Evolutionary conservation across 2,888 invertebrate genomes (phyloP).

Genomic region (Ennomos quercinarius): DNA sequence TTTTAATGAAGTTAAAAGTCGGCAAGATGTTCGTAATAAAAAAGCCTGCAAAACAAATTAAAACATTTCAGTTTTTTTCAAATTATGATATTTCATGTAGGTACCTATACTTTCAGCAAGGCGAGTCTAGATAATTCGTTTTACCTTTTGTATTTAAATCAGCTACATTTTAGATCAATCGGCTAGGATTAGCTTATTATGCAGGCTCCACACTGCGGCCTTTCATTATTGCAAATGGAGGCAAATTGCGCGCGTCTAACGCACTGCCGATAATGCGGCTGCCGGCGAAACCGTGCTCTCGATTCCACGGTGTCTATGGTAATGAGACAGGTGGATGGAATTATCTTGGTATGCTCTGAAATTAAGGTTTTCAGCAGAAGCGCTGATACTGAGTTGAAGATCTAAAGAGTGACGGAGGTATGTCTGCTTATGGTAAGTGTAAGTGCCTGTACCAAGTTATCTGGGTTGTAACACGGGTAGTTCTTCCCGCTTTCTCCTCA

Average conservation of each 20-base stretch:
- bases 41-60: no score
- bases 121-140: neutral
- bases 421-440: no score
- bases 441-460: no score
- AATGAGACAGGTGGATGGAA: constrained; percentile 51
- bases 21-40: no score
- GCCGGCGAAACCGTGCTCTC: constrained; percentile 71
- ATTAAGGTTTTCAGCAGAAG: constrained; percentile 20
- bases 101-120: neutral
- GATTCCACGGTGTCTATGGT: constrained; percentile 67
- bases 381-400: constrained; percentile 30
- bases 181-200: constrained; percentile 79
- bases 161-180: constrained; percentile 63
- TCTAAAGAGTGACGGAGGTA: no score
- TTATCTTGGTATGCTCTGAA: constrained; percentile 23
- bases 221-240: constrained; percentile 83
- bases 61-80: no score
- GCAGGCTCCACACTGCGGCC: constrained; percentile 76
- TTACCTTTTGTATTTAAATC: constrained; percentile 35
- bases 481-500: no score
- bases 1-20: no score
- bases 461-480: no score
- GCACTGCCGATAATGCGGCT: constrained; percentile 71
- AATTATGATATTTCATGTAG: neutral
- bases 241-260: constrained; percentile 83